phyloP scores from a whole-genome alignment of 2,113 vertebrate species.

The Paraplagusia blochii region DNA sequence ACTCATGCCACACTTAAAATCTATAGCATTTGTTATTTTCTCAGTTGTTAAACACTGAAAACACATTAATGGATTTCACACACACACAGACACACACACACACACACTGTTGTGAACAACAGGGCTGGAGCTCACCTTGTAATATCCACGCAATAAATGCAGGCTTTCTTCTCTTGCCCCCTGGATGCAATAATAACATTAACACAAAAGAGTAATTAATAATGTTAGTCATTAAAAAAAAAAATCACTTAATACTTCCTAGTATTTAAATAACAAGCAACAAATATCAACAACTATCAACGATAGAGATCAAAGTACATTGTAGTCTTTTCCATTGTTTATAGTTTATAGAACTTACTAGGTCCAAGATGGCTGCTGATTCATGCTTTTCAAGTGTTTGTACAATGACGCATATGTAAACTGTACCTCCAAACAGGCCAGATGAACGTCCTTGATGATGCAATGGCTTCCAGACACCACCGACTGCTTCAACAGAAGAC shows the following conservation, averaged over 20 bases:
- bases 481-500: slow-evolving; percentile 92
- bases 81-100: background rate
- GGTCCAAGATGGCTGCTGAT: no score
- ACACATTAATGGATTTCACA: no score
- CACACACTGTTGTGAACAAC: background rate
- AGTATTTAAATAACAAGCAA: no score
- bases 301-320: no score
- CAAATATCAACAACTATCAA: no score
- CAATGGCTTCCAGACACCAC: slow-evolving; percentile 82
- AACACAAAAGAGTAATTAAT: background rate
- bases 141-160: slow-evolving; percentile 88
- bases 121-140: slow-evolving; percentile 90
- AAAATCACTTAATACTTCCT: no score
- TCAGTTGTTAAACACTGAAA: no score
- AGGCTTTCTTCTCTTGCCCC: slow-evolving; percentile 95
- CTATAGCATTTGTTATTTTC: no score
- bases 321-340: no score
- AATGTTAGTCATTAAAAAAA: background rate
- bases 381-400: background rate
- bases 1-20: no score
- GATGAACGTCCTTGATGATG: slow-evolving; percentile 92
- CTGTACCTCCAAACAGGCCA: slow-evolving; percentile 93
- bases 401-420: background rate
- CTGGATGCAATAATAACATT: slow-evolving; percentile 62
- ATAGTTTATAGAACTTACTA: no score